Evolutionary conservation across 2,113 vertebrate genomes (phyloP), one percentile per base, ranked within the genome.

Genomic region (Astur gentilis): DNA sequence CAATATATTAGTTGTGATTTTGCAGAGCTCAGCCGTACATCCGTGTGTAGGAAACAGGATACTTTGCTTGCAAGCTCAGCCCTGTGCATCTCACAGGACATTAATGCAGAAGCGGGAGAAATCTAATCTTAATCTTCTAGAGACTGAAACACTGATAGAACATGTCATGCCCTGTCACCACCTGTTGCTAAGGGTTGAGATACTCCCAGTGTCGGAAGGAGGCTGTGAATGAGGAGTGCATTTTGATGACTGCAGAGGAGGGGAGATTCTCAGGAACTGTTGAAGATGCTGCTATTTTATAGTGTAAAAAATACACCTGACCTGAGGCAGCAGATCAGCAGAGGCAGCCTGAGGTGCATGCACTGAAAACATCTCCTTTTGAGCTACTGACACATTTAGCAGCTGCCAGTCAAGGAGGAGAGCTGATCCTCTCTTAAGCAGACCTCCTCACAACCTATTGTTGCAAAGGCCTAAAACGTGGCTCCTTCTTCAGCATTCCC

Each of bases 121-220:
- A 93, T 85, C 78, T 81, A 88, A 64, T 77, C 87, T 86, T 88
- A 77, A 83, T 88, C 84, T 95, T 90, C 75, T 31, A 15, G 93
- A 90, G 89, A 52, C 78, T 23, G 79, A 80, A 91, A 83, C 91
- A 90, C 64, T 36, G 95, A 60, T 96, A 89, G 11, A 95, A 64
- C 89, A 64, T 93, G 93, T 91, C 94, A 25, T 77, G 94, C 87
- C 91, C 94, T 95, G 95, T 88, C 93, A 87, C 83, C 96, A 97
- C 95, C 94, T 96, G 95, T 94, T 95, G 96, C 95, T 88, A 45
- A 80, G 96, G 87, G 95, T 7, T 83, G 93, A 93, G 87, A 73
- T 86, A 93, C 80, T 90, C 92, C 92, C 92, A 44, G 83, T 71
- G 95, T 58, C 2, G 2, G 91, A 58, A 73, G 91, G 54, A 95